Base-by-base conservation (phyloP, 2,888 invertebrate species). In the Lochmaea crataegi region DNA sequence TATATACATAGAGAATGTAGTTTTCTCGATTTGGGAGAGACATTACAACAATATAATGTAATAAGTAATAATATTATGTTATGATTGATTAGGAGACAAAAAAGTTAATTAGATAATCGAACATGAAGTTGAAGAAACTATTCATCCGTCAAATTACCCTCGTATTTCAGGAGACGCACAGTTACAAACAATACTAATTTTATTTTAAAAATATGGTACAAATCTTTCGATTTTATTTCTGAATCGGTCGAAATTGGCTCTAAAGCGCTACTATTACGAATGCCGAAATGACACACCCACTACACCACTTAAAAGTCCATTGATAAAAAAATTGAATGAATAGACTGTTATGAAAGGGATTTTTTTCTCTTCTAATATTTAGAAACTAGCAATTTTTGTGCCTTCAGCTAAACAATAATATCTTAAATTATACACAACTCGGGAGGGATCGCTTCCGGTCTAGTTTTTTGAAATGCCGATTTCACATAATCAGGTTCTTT, bases 321-420 rank as follows among this genome's bases (percentile, higher is more conserved):
- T 79, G 78, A 79, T 78, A 77, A 79, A 78, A 76, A 72, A 69
- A 71, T 18, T 77, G 76, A 79, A 79, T 78, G 79, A 78, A 78
- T 77, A 56, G 77, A 56, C 73, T 58, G 69, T 77, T 77, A 74
- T 56, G 65, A 57, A n/a, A 2, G n/a, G 9, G 12, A 42, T 60
- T 66, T 45, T 77, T 76, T 78, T 68, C 73, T 51, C 45, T 14
- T 45, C 12, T 12, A 70, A 75, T 74, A 76, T 79, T 69, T 51
- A 76, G 74, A 76, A 76, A 72, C 74, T 70, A 63, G 53, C 68
- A 75, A 77, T 79, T 77, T 75, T 70, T 51, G 22, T 72, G 67
- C 76, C 75, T 22, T 70, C 38, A 68, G 76, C 73, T 41, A 61
- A 58, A 69, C 71, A 69, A 68, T 66, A 71, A 65, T 70, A 22